Base-by-base conservation (phyloP, 2,797 vertebrate genomes). In the Sphenopsis melanotis region DNA sequence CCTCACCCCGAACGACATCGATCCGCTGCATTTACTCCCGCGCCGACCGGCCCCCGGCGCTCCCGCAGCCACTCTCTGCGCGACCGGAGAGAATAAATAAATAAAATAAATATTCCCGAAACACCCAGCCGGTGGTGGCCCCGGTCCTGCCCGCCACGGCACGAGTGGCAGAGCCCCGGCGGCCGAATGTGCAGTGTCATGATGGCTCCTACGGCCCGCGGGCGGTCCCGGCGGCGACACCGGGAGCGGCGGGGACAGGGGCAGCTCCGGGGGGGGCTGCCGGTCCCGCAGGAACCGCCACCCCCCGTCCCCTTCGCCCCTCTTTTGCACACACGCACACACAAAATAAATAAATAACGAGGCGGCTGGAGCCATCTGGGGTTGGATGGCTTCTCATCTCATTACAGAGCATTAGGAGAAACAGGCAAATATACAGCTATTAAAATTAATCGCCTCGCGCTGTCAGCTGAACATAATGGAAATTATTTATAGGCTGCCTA, bases 361-460 rank as follows among this genome's bases (percentile, higher is more conserved):
- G 74, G 93, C 97, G 96, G 95, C 95, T 96, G 89, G 94, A 97
- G 96, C 95, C 96, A 97, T 97, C 94, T 97, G 96, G 96, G 96
- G 93, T 92, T 96, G 94, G 96, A 97, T 97, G 96, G 97, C 97
- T 98, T 97, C 97, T 97, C 96, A 97, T 97, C 97, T 98, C 98
- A 97, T 98, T 97, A 98, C 97, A 85, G 95, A 97, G 98, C 97
- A 97, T 98, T 98, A 97, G 97, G 97, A 98, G 97, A 98, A 97
- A 97, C 98, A 97, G 98, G 98, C 98, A 98, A 98, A 98, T 98
- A 98, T 97, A 97, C 98, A 98, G 98, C 98, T 98, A 98, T 98
- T 98, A 98, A 98, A 98, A 98, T 98, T 98, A 98, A 98, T 98
- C 98, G 97, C 97, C 98, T 98, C 97, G 97, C 98, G 97, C 97